Percentiles rank a stretch among this genome's conserved stretches.
Conservation (phyloP, 1,140 invertebrate species). For the Scaptomyza hsui region DNA sequence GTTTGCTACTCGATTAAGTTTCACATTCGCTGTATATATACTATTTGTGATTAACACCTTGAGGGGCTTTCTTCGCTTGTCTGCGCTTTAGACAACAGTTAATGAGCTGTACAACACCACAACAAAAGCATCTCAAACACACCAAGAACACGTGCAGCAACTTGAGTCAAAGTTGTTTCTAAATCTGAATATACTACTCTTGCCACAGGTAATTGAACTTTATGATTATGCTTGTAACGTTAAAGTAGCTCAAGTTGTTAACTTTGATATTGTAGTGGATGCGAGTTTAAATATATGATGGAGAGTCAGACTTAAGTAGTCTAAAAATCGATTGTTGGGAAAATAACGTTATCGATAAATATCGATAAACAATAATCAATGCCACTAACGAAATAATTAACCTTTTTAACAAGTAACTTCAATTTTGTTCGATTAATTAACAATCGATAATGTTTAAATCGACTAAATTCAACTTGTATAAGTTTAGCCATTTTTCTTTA, state of each 20-base stretch:
- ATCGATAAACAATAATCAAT: no score
- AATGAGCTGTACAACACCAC: constrained; percentile 37
- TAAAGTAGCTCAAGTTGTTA: background rate
- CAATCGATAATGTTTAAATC: background rate
- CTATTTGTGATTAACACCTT: constrained; percentile 29
- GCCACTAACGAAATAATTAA: no score
- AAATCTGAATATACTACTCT: background rate
- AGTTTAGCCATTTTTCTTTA: background rate
- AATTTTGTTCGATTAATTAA: background rate
- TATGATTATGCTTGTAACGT: background rate
- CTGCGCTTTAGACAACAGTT: constrained; percentile 8
- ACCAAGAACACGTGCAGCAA: constrained; percentile 23
- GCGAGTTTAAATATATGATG: no score
- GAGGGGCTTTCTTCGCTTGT: background rate
- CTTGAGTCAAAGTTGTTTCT: constrained; percentile 18
- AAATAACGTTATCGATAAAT: no score
- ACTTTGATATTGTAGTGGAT: no score
- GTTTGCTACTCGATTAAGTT: constrained; percentile 35
- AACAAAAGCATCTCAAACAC: constrained; percentile 21
- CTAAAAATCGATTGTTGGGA: no score
- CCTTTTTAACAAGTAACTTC: no score
- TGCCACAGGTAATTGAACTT: background rate
- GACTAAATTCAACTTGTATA: no score
- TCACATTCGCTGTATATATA: constrained; percentile 4
- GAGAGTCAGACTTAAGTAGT: no score